A percentile compares a stretch with the other conserved stretches of the same genome.
These are phyloP conservation scores for Arctia plantaginis DNA, from an alignment of 2,888 invertebrate species.

Conservation along the genomic window DNA sequence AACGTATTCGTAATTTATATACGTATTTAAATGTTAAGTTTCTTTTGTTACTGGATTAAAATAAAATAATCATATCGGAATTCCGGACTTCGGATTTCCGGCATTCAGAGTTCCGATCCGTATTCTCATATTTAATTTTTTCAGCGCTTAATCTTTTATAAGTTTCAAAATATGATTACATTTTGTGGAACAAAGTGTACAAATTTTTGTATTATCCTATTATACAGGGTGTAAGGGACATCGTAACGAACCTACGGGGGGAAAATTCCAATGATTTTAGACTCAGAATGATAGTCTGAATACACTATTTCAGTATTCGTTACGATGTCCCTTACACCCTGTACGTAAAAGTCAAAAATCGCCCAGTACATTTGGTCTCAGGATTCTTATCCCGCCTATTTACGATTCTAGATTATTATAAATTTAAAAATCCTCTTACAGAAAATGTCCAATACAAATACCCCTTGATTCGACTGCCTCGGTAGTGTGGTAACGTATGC, in stretches of 20 bases:
- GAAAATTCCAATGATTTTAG: too few species aligned
- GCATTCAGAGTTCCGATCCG: background rate
- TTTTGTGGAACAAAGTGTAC: background rate
- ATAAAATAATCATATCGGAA: background rate
- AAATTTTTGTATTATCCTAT: background rate
- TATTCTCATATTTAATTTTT: background rate
- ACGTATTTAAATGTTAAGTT: background rate
- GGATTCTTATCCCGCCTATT: conserved; percentile 42
- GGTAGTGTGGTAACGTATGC: too few species aligned
- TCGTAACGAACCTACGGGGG: too few species aligned
- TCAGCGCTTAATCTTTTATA: background rate
- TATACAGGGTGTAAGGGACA: too few species aligned
- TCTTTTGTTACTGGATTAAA: too few species aligned
- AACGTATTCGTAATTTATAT: background rate
- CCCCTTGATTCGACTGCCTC: too few species aligned
- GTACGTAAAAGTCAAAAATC: too few species aligned
- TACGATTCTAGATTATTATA: conserved; percentile 34
- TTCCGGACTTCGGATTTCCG: background rate
- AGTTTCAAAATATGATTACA: background rate
- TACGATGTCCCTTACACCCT: too few species aligned
- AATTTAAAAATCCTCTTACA: background rate
- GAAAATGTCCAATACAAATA: background rate
- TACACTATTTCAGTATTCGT: too few species aligned
- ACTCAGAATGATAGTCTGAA: too few species aligned
- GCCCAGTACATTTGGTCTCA: conserved; percentile 30